Conservation (phyloP, 2,113 vertebrate genomes). For the Craseonycteris thonglongyai region DNA sequence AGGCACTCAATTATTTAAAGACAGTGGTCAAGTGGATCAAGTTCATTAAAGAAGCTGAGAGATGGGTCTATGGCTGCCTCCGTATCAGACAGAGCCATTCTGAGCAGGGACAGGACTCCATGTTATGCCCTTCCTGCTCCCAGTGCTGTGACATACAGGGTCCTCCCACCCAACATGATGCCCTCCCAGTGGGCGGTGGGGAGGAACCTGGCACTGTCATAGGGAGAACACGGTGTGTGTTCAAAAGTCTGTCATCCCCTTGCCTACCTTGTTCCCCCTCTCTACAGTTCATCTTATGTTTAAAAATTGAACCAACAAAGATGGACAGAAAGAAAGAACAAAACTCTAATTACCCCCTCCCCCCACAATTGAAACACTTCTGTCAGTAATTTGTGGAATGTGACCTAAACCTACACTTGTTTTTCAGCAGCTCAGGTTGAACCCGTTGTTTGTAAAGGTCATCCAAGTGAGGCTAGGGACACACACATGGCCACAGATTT, state of each 20-base stretch:
- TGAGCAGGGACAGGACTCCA: neutral
- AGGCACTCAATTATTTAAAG: slow-evolving; percentile 64
- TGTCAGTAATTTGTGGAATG: neutral
- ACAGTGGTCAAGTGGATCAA: neutral
- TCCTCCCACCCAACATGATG: neutral
- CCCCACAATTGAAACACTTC: neutral
- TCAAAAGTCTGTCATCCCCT: neutral
- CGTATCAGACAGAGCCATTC: neutral
- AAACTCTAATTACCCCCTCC: too few species aligned
- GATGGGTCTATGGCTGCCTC: neutral
- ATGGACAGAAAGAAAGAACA: neutral
- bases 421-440: neutral
- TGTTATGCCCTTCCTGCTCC: neutral
- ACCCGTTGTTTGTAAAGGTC: neutral
- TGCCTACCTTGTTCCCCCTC: neutral
- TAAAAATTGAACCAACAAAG: neutral
- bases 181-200: accelerated
- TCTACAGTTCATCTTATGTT: neutral
- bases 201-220: accelerated
- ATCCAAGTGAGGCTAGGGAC: neutral
- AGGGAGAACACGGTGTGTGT: neutral
- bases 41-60: slow-evolving; percentile 52
- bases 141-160: neutral
- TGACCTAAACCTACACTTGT: too few species aligned
- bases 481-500: neutral